These are phyloP conservation scores for Crenuchus spilurus DNA, from an alignment of 2,797 vertebrate genomes.

Conservation along the genomic window DNA sequence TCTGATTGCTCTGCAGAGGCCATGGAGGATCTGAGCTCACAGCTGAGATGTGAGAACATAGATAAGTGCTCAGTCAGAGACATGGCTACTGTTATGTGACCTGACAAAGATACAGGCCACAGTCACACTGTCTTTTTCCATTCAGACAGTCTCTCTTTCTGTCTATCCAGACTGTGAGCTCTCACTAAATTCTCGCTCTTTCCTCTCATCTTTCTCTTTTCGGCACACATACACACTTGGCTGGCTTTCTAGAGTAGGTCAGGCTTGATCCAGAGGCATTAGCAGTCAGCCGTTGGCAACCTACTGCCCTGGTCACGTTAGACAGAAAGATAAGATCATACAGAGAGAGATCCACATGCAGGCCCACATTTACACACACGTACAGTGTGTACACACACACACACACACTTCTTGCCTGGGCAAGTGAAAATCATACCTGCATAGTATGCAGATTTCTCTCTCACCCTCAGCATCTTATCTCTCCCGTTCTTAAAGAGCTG, in stretches of 20 bases:
- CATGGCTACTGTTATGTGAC: slow-evolving; percentile 25
- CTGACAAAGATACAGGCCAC: slow-evolving; percentile 30
- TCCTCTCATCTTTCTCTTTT: background rate
- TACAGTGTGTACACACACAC: background rate
- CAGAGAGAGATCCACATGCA: background rate
- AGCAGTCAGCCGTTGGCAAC: background rate
- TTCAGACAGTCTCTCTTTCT: background rate
- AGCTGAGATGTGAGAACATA: slow-evolving; percentile 16
- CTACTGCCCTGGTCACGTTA: slow-evolving; percentile 5
- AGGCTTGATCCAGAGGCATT: background rate
- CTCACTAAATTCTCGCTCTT: background rate
- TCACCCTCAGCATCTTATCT: background rate
- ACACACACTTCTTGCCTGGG: slow-evolving; percentile 12
- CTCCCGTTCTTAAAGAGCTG: background rate
- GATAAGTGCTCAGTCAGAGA: slow-evolving; percentile 16
- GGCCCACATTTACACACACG: no score
- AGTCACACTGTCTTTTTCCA: background rate
- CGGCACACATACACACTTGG: background rate
- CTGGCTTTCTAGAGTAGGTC: slow-evolving; percentile 11
- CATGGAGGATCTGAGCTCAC: slow-evolving; percentile 9
- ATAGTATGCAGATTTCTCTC: background rate
- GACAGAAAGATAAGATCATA: slow-evolving; percentile 2
- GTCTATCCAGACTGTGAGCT: slow-evolving; percentile 11
- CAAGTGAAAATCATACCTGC: background rate
- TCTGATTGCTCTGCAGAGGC: slow-evolving; percentile 26